Percentiles rank a stretch among this genome's conserved stretches.
Conservation (phyloP, 2,888 invertebrate genomes). For the Drosophila nr. perissopoda region DNA sequence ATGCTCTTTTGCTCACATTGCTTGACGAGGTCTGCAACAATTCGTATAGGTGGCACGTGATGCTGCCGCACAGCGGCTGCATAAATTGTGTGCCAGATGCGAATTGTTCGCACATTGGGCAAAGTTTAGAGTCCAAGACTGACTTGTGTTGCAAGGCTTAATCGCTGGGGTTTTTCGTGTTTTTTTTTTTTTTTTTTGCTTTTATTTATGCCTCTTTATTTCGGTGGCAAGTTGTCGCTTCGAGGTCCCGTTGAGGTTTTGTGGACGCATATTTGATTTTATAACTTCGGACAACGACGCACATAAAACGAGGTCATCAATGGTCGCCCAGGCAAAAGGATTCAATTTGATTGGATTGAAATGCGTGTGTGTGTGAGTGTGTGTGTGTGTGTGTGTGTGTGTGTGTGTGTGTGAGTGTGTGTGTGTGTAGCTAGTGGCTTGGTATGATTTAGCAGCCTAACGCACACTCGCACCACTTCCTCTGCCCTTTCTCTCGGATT, state of each 20-base stretch:
- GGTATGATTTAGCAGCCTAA: slow-evolving; percentile 63
- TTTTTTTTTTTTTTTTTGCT: neutral
- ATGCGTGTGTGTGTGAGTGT: slow-evolving; percentile 30
- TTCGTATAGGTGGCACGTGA: slow-evolving; percentile 58
- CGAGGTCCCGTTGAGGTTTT: slow-evolving; percentile 41
- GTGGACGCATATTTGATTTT: slow-evolving; percentile 73
- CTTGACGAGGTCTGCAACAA: slow-evolving; percentile 40
- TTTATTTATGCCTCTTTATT: slow-evolving; percentile 2
- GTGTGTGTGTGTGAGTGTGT: slow-evolving; percentile 7
- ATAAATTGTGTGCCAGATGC: slow-evolving; percentile 69
- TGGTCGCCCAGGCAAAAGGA: slow-evolving; percentile 58
- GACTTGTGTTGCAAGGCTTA: slow-evolving; percentile 53
- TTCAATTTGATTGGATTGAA: slow-evolving; percentile 81
- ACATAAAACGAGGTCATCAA: slow-evolving; percentile 76
- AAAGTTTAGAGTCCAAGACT: slow-evolving; percentile 14
- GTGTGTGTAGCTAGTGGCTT: slow-evolving; percentile 34
- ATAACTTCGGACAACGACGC: slow-evolving; percentile 74
- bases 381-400: neutral
- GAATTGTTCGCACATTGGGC: slow-evolving; percentile 72
- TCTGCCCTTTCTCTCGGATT: slow-evolving; percentile 22
- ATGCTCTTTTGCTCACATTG: slow-evolving; percentile 23
- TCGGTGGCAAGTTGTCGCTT: slow-evolving; percentile 63
- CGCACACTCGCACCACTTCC: neutral
- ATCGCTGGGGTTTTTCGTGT: slow-evolving; percentile 29
- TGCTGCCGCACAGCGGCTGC: slow-evolving; percentile 55